Percentiles rank a stretch among this genome's conserved stretches.
Conservation (phyloP, 2,797 vertebrate genomes). For the Iguana delicatissima region DNA sequence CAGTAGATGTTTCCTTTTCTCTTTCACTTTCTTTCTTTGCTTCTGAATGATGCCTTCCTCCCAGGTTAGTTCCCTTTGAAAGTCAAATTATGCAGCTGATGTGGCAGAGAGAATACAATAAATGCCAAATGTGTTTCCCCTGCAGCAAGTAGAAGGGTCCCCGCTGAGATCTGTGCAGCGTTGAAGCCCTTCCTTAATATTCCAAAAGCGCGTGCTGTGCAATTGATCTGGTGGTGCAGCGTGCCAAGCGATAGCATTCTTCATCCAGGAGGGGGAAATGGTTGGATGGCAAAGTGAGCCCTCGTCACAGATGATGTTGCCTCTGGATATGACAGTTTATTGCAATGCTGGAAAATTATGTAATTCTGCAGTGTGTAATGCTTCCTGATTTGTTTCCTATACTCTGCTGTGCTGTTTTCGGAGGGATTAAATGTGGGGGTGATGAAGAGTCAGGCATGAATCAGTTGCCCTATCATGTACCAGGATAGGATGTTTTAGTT, state of each 20-base stretch:
- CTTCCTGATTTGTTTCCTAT: neutral
- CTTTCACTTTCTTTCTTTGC: constrained; percentile 11
- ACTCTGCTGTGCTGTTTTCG: neutral
- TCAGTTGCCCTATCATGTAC: too few species aligned
- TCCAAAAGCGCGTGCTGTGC: constrained; percentile 20
- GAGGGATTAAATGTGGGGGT: neutral
- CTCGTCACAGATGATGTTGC: neutral
- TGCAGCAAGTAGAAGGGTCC: constrained; percentile 18
- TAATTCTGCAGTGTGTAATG: neutral
- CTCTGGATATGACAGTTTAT: neutral
- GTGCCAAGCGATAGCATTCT: neutral
- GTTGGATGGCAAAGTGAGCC: neutral
- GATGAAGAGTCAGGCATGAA: neutral
- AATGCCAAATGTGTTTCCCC: constrained; percentile 14
- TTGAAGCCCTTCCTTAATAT: constrained; percentile 33
- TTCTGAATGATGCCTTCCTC: constrained; percentile 39
- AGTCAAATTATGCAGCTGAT: constrained; percentile 37
- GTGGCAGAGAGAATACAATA: neutral
- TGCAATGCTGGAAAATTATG: neutral
- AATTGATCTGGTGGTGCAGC: neutral
- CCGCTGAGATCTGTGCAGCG: constrained; percentile 30
- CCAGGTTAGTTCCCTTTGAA: constrained; percentile 34
- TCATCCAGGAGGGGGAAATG: neutral
- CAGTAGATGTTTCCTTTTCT: neutral
- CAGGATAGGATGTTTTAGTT: too few species aligned